Conservation (phyloP, 2,797 vertebrate genomes). For the Apogon hyalosoma region DNA sequence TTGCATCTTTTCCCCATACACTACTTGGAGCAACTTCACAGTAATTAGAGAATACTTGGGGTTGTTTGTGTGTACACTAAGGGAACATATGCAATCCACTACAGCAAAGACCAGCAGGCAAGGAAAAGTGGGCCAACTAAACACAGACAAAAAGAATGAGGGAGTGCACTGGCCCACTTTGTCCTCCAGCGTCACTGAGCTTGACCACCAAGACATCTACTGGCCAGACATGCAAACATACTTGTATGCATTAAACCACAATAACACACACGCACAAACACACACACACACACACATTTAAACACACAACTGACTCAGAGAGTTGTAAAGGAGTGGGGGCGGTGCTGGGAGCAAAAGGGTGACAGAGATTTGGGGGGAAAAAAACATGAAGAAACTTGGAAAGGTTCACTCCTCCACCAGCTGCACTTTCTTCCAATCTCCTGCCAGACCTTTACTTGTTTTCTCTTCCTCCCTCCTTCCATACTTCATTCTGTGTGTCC, state of each 20-base stretch:
- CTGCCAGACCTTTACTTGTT: slow-evolving; percentile 71
- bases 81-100: slow-evolving; percentile 25
- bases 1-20: neutral
- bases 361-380: slow-evolving; percentile 46
- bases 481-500: slow-evolving; percentile 64
- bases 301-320: slow-evolving; percentile 7
- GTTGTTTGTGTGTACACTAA: slow-evolving; percentile 4
- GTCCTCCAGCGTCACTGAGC: slow-evolving; percentile 32
- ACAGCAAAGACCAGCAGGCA: slow-evolving; percentile 30
- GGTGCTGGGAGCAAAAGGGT: slow-evolving; percentile 49
- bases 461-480: slow-evolving; percentile 67
- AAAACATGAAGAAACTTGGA: slow-evolving; percentile 59
- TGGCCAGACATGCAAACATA: slow-evolving; percentile 51
- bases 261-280: slow-evolving; percentile 22
- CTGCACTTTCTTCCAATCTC: slow-evolving; percentile 77
- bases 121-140: slow-evolving; percentile 38
- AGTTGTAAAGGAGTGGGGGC: slow-evolving; percentile 38
- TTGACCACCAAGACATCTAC: slow-evolving; percentile 49
- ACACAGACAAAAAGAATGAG: slow-evolving; percentile 43
- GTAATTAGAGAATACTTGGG: neutral
- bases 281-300: slow-evolving; percentile 9
- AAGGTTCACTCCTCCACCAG: slow-evolving; percentile 67
- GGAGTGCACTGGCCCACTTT: slow-evolving; percentile 39
- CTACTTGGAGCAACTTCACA: slow-evolving; percentile 1
- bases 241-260: slow-evolving; percentile 23